Conservation (phyloP, 2,888 invertebrate species). For the Chrysolina americana region DNA sequence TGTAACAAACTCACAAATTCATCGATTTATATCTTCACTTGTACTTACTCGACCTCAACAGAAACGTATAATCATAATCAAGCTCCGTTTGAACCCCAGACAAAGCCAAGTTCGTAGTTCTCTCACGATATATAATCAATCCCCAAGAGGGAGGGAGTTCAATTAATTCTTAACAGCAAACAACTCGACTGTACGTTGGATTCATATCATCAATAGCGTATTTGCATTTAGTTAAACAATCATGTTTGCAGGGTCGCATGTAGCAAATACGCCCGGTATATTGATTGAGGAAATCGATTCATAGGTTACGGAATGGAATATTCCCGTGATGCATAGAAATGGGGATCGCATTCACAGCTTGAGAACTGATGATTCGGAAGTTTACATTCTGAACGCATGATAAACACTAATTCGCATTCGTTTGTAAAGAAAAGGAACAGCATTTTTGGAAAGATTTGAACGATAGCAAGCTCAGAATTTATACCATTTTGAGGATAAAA, state of each 20-base stretch:
- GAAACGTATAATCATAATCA: constrained; percentile 43
- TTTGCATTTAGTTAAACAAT: constrained; percentile 8
- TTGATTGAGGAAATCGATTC: constrained; percentile 15
- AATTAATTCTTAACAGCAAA: constrained; percentile 10
- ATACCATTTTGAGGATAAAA: too few relatives aligned
- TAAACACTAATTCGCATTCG: too few relatives aligned
- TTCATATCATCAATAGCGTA: constrained; percentile 11
- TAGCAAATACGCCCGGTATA: neutral
- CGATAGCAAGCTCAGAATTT: too few relatives aligned
- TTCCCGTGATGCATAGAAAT: neutral
- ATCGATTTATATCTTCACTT: neutral
- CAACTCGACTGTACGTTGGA: neutral
- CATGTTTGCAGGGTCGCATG: neutral
- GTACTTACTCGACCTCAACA: constrained; percentile 23
- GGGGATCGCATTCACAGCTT: neutral
- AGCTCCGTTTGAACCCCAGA: constrained; percentile 34
- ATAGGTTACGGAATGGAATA: neutral
- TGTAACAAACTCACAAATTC: too few relatives aligned
- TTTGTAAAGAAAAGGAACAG: too few relatives aligned
- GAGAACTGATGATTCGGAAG: too few relatives aligned
- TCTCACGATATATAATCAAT: constrained; percentile 39
- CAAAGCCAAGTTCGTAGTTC: constrained; percentile 36
- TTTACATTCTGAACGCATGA: too few relatives aligned
- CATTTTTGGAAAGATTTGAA: too few relatives aligned
- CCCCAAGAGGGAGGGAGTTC: constrained; percentile 13